These are phyloP conservation scores for Lerema accius DNA, from an alignment of 1,140 invertebrate genomes.

Conservation along the genomic window DNA sequence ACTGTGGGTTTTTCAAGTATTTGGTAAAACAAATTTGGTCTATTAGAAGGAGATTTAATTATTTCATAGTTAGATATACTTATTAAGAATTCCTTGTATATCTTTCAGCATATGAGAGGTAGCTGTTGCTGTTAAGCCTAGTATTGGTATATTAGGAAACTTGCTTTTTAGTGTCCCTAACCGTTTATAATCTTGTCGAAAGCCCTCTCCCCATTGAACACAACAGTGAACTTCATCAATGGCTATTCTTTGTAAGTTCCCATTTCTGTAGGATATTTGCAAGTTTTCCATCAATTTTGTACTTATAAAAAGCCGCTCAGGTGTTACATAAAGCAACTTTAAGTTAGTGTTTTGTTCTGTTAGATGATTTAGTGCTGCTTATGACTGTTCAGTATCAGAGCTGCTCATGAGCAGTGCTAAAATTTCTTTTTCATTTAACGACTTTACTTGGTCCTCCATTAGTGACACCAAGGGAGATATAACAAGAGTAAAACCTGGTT, in stretches of 20 bases:
- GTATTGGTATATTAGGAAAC: slow-evolving; percentile 92
- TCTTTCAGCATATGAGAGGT: slow-evolving; percentile 91
- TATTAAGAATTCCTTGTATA: slow-evolving; percentile 93
- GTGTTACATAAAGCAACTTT: slow-evolving; percentile 94
- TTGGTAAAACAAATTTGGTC: slow-evolving; percentile 95
- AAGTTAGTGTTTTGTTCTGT: slow-evolving; percentile 83
- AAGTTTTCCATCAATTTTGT: slow-evolving; percentile 94
- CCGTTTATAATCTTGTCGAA: slow-evolving; percentile 95
- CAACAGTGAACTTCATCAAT: slow-evolving; percentile 98
- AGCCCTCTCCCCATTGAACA: slow-evolving; percentile 98
- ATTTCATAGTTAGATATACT: slow-evolving; percentile 85
- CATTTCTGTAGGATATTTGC: slow-evolving; percentile 90
- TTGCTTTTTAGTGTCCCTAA: slow-evolving; percentile 92
- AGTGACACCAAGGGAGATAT: slow-evolving; percentile 95
- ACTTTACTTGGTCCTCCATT: slow-evolving; percentile 96
- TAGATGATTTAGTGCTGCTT: slow-evolving; percentile 82
- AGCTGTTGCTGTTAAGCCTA: slow-evolving; percentile 96
- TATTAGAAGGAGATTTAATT: slow-evolving; percentile 87
- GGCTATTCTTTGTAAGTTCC: slow-evolving; percentile 90
- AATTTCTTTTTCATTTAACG: slow-evolving; percentile 86
- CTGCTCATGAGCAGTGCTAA: slow-evolving; percentile 88
- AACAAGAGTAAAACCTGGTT: slow-evolving; percentile 93
- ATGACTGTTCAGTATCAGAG: slow-evolving; percentile 85
- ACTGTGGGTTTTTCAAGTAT: slow-evolving; percentile 86
- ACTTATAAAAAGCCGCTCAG: slow-evolving; percentile 96